phyloP scores from a whole-genome alignment of 2,113 vertebrate species.

The Vanacampus margaritifer region DNA sequence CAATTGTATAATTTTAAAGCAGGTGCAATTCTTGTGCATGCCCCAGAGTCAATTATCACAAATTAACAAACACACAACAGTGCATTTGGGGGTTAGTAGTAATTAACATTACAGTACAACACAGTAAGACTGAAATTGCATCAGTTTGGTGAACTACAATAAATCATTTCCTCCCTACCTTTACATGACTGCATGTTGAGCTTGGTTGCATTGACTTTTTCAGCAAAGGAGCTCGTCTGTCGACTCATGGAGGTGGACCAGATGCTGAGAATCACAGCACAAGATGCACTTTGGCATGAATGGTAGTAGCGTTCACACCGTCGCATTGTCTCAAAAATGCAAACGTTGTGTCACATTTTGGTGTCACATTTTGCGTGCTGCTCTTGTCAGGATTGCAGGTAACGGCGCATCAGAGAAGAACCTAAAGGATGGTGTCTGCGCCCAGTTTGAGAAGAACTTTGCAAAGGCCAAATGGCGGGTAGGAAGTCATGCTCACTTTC shows the following conservation, averaged over 20 bases:
- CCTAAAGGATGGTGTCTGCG: slow-evolving; percentile 81
- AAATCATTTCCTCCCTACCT: not conserved
- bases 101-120: no score
- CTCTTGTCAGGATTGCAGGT: slow-evolving; percentile 76
- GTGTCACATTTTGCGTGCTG: slow-evolving; percentile 16
- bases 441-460: slow-evolving; percentile 86
- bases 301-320: slow-evolving; percentile 59
- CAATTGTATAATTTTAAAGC: no score
- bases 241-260: slow-evolving; percentile 82
- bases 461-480: slow-evolving; percentile 86
- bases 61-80: no score
- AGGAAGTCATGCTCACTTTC: slow-evolving; percentile 36
- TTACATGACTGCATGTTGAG: not conserved
- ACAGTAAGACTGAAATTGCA: not conserved
- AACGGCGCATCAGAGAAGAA: slow-evolving; percentile 82
- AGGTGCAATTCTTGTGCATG: no score
- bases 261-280: slow-evolving; percentile 79
- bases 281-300: slow-evolving; percentile 78
- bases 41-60: no score
- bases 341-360: slow-evolving; percentile 6
- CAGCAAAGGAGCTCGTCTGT: slow-evolving; percentile 82
- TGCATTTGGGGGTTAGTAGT: no score
- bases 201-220: not conserved
- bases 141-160: not conserved
- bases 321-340: not conserved